Percentiles rank a stretch among this genome's conserved stretches.
phyloP scores from a whole-genome alignment of 2,113 vertebrate genomes.

The Petrocephalus zakoni region DNA sequence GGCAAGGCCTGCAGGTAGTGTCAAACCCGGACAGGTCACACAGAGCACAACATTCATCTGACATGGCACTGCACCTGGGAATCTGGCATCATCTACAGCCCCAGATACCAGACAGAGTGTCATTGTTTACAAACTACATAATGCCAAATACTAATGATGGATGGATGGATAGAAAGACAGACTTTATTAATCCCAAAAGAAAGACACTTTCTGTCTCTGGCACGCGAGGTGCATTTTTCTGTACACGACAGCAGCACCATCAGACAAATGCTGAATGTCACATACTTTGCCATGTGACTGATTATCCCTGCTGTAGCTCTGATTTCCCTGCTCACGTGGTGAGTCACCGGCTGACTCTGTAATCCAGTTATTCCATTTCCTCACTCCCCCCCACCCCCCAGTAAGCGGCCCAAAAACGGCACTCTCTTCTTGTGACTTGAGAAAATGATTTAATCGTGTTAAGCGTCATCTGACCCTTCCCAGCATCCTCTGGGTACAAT shows the following conservation, averaged over 20 bases:
- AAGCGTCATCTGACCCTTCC: conserved; percentile 44
- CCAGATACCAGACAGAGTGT: neutral
- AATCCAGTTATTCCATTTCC: neutral
- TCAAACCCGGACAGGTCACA: neutral
- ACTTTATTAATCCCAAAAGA: neutral
- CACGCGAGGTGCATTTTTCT: neutral
- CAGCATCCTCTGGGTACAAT: conserved; percentile 20
- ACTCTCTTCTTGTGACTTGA: conserved; percentile 49
- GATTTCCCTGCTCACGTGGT: neutral
- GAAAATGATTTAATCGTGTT: conserved; percentile 39
- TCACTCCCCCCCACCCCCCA: neutral
- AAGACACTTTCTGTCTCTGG: neutral
- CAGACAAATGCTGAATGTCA: neutral
- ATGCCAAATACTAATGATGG: neutral
- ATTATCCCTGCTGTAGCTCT: neutral
- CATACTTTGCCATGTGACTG: neutral
- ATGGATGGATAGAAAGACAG: neutral
- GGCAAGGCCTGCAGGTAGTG: conserved; percentile 64
- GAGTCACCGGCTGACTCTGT: neutral
- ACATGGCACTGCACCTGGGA: neutral
- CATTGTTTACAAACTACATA: neutral
- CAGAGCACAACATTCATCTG: neutral
- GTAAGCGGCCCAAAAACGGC: conserved; percentile 44
- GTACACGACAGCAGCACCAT: neutral
- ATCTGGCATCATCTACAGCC: neutral